Percentiles rank a stretch among this genome's conserved stretches.
Evolutionary conservation across 2,113 vertebrate species (phyloP).

Genomic region (Bothrops jararaca): DNA sequence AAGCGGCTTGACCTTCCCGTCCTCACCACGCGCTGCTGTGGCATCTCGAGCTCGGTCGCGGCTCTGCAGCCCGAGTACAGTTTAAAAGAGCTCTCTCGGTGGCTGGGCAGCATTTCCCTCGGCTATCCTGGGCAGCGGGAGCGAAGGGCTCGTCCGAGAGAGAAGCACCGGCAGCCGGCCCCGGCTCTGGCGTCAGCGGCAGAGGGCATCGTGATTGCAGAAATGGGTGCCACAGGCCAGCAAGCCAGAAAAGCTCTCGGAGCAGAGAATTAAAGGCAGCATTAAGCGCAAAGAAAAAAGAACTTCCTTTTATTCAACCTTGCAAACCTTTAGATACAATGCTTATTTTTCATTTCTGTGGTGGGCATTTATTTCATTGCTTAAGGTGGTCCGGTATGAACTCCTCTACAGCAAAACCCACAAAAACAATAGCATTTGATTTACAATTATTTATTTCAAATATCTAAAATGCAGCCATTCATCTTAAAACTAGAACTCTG

Average conservation of each 20-base stretch:
- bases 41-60: too few species aligned
- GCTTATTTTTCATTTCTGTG: background rate
- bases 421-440: background rate
- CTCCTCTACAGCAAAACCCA: background rate
- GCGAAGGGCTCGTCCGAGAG: too few species aligned
- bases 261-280: background rate
- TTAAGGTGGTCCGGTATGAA: background rate
- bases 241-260: background rate
- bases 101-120: background rate
- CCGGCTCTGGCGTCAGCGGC: background rate
- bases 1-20: background rate
- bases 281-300: background rate
- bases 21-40: too few species aligned
- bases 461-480: background rate
- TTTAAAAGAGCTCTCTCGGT: background rate
- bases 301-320: background rate
- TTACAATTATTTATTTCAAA: background rate
- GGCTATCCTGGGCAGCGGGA: background rate
- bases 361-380: background rate
- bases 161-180: background rate
- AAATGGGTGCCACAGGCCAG: background rate
- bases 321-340: background rate
- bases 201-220: background rate
- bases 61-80: background rate
- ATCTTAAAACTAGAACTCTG: background rate